Evolutionary conservation across 2,888 invertebrate genomes (phyloP), one percentile per base, ranked within the genome.

Genomic region (Chalcosyrphus nemorum): DNA sequence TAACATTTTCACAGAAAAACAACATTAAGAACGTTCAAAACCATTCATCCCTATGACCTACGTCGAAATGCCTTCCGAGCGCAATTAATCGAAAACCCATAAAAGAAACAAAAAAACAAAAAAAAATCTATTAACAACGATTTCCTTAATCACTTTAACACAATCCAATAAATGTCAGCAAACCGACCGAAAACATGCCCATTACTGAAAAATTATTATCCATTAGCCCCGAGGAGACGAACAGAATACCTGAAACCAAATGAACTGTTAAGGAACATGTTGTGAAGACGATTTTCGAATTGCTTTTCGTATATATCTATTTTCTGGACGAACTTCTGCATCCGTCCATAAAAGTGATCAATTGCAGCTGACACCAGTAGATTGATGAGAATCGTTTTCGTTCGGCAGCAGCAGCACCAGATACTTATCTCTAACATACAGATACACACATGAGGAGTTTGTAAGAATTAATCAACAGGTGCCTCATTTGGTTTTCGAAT

Each of bases 111-210:
- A n/a, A n/a, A n/a, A n/a, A n/a, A n/a, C n/a, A 24, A 24, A 24
- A 24, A 24, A 24, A 24, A 32, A 32, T 19, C 45, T 45, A 45
- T 45, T 45, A 45, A 45, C 45, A 45, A 3, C 19, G 45, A 45
- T 45, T 19, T 45, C 17, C 71, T 38, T 50, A 71, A 71, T 59
- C 59, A 50, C 59, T 29, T 19, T 57, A n/a, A 24, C 17, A 15
- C 57, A 50, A 50, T 59, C 54, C 59, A 57, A 71, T 71, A 71
- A 71, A 71, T 50, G 71, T 59, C 71, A 59, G 17, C 71, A 59
- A 71, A 50, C 71, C 71, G 43, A 57, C 59, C 59, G 59, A 71
- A 59, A 59, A 59, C 59, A 59, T 45, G 19, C 50, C 71, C 59
- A 71, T 71, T 71, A 59, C 35, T 59, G 50, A 59, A 71, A 57